A percentile compares a stretch with the other conserved stretches of the same genome.
Evolutionary conservation across 2,113 vertebrate species (phyloP).

Genomic region (Athene noctua): DNA sequence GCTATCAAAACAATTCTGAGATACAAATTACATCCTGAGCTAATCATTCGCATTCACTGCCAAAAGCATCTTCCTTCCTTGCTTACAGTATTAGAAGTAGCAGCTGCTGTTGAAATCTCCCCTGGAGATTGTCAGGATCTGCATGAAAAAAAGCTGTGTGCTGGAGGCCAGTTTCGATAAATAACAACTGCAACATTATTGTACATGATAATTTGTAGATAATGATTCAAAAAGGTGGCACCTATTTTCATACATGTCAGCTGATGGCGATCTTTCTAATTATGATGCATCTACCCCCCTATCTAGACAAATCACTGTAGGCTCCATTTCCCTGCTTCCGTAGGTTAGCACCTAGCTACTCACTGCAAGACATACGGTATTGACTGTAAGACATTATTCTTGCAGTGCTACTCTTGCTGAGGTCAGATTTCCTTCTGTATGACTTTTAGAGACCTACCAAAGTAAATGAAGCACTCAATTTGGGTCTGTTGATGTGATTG

Average conservation of each 20-base stretch:
- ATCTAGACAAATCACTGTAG: background rate
- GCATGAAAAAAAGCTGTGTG: background rate
- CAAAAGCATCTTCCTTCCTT: conserved; percentile 60
- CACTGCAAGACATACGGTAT: background rate
- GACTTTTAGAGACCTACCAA: background rate
- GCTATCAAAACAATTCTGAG: conserved; percentile 61
- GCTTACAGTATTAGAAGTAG: conserved; percentile 41
- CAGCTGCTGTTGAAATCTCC: conserved; percentile 64
- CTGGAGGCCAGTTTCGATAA: background rate
- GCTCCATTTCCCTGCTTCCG: background rate
- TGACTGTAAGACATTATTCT: background rate
- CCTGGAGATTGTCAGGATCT: conserved; percentile 56
- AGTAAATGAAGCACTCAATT: background rate
- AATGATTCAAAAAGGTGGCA: background rate
- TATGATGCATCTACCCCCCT: background rate
- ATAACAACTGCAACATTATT: background rate
- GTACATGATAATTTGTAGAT: background rate
- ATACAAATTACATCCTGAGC: conserved; percentile 65
- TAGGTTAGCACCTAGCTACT: background rate
- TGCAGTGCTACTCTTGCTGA: background rate
- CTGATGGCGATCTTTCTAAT: background rate
- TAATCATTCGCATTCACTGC: conserved; percentile 58
- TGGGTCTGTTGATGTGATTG: background rate
- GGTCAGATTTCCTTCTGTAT: background rate
- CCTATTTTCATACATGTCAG: background rate